A percentile compares a stretch with the other conserved stretches of the same genome.
Evolutionary conservation across 2,797 vertebrate species (phyloP).

Genomic region (Enteromius radiatus): DNA sequence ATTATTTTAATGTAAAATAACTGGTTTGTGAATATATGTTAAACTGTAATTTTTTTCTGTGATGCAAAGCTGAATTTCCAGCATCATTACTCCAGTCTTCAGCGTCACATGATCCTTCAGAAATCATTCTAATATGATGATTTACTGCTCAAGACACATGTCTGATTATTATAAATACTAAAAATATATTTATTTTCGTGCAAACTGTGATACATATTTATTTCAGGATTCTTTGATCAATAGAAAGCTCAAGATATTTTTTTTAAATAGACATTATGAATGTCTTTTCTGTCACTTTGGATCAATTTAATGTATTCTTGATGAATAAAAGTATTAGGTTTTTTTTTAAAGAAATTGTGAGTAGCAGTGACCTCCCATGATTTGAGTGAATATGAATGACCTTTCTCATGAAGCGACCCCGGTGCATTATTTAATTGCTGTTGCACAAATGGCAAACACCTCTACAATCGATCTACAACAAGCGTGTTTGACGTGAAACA

Average conservation of each 20-base stretch:
- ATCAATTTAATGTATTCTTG: neutral
- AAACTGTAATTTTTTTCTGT: neutral
- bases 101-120: neutral
- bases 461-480: neutral
- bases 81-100: neutral
- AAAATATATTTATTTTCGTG: neutral
- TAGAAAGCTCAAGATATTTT: neutral
- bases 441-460: neutral
- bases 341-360: neutral
- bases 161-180: neutral
- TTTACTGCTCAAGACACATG: neutral
- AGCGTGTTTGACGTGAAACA: slow-evolving; percentile 16
- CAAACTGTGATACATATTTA: neutral
- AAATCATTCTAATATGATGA: neutral
- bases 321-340: neutral
- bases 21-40: too few species aligned
- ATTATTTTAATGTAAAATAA: neutral
- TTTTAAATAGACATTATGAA: neutral
- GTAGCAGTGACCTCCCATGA: neutral
- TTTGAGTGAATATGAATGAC: neutral
- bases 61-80: neutral
- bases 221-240: neutral
- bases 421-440: neutral
- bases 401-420: neutral
- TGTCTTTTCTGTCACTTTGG: neutral